Base-by-base conservation (phyloP, 2,113 vertebrate genomes). In the Athene cunicularia region DNA sequence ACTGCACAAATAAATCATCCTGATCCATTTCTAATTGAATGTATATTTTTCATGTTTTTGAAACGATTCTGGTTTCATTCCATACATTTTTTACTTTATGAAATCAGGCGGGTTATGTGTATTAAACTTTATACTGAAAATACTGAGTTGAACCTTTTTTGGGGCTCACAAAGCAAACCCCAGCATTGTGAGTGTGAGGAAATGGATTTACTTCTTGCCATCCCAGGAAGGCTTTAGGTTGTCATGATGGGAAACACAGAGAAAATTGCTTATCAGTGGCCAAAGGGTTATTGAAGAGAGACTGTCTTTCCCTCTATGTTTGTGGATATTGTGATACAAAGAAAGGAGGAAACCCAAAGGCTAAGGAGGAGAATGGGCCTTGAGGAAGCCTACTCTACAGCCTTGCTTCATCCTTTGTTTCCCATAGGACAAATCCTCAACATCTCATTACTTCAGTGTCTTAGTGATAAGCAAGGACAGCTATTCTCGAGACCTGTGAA, bases 1-100 rank as follows among this genome's bases (percentile, higher is more conserved):
- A 50, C 77, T 95, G 74, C 71, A 95, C 59, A 97, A 97, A 97
- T 93, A 97, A 97, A 97, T 90, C 41, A 80, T 80, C 70, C 55
- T 90, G 63, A 97, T 91, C 93, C 89, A 83, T 58, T 55, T 91
- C 67, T 95, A 96, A 94, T 86, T 96, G 50, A 86, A 83, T 90
- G 84, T 94, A 52, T 95, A 59, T 90, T 95, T 97, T 90, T 86
- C 79, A 90, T 0, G 0, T 59, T 96, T 96, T 93, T 62, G 3
- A 91, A 88, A 93, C 64, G 41, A 52, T 87, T 90, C 74, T 91
- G 39, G 71, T 90, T 95, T 91, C 95, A 95, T 95, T 91, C 89
- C 84, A 83, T 28, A 43, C 37, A 90, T 94, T 87, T 93, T 91
- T 91, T 60, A 39, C 71, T 84, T 90, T 80, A 70, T 74, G 81